These are phyloP conservation scores for Limenitis camilla DNA, from an alignment of 2,888 invertebrate genomes.

Conservation along the genomic window DNA sequence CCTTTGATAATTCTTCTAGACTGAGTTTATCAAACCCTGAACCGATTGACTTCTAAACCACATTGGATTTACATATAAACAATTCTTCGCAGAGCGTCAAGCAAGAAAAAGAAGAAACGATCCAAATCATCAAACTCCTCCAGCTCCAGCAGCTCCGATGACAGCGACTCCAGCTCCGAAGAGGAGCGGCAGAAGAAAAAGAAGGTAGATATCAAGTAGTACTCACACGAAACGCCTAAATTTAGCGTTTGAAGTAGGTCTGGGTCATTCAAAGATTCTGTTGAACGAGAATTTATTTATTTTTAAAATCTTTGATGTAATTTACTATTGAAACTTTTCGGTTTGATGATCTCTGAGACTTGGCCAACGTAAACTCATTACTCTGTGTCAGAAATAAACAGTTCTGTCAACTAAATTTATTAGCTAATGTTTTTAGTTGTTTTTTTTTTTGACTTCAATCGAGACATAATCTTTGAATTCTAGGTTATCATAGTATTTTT, in stretches of 20 bases:
- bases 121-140: constrained; percentile 71
- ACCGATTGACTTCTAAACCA: too few relatives aligned
- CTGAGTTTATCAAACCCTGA: too few relatives aligned
- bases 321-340: constrained; percentile 8
- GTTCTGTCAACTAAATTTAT: constrained; percentile 1
- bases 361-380: constrained; percentile 1
- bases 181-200: constrained; percentile 57
- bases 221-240: constrained; percentile 7
- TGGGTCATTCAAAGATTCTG: constrained; percentile 31
- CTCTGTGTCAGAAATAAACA: constrained; percentile 1
- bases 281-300: constrained; percentile 11
- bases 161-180: constrained; percentile 54
- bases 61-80: too few relatives aligned
- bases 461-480: constrained; percentile 46
- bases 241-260: constrained; percentile 21
- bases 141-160: constrained; percentile 62
- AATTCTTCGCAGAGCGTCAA: constrained; percentile 53
- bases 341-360: constrained; percentile 3
- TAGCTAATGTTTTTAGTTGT: neutral
- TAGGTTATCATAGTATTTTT: constrained; percentile 33
- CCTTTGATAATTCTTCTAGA: too few relatives aligned
- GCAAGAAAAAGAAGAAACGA: constrained; percentile 74
- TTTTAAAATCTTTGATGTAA: neutral
- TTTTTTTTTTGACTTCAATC: constrained; percentile 1
- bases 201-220: constrained; percentile 49